A percentile compares a stretch with the other conserved stretches of the same genome.
Evolutionary conservation across 2,888 invertebrate genomes (phyloP).

Genomic region (Drosophila setosimentum): DNA sequence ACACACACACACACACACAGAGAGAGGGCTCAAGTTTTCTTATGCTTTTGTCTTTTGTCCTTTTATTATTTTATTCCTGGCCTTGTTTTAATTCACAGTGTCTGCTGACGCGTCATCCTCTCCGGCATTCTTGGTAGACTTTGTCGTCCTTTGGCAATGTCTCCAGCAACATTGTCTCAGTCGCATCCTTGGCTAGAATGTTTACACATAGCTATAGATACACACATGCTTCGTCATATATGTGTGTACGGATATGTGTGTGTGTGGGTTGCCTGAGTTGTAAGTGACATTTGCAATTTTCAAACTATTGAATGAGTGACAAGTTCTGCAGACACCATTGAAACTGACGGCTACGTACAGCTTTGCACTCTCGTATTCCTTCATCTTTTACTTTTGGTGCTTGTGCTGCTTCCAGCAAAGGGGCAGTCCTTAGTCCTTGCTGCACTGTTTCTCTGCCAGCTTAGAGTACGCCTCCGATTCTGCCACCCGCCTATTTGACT

Average conservation of each 20-base stretch:
- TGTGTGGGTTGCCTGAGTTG: constrained; percentile 63
- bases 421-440: constrained; percentile 40
- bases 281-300: constrained; percentile 84
- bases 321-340: constrained; percentile 84
- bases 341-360: constrained; percentile 79
- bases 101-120: constrained; percentile 78
- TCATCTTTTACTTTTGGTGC: constrained; percentile 18
- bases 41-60: constrained; percentile 81
- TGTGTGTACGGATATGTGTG: constrained; percentile 14
- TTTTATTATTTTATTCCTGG: constrained; percentile 82
- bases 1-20: constrained; percentile 28
- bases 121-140: constrained; percentile 56
- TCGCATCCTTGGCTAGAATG: constrained; percentile 67
- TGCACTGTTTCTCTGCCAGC: constrained; percentile 25
- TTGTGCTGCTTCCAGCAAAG: constrained; percentile 7
- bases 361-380: constrained; percentile 32
- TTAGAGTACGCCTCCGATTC: neutral
- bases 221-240: constrained; percentile 20
- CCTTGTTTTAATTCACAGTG: constrained; percentile 81
- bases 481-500: neutral
- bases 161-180: constrained; percentile 77
- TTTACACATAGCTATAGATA: constrained; percentile 53
- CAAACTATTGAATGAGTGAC: constrained; percentile 84
- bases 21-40: constrained; percentile 70
- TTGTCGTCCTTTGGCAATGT: constrained; percentile 68